These are phyloP conservation scores for Neria commutata DNA, from an alignment of 2,888 invertebrate genomes.

Conservation along the genomic window DNA sequence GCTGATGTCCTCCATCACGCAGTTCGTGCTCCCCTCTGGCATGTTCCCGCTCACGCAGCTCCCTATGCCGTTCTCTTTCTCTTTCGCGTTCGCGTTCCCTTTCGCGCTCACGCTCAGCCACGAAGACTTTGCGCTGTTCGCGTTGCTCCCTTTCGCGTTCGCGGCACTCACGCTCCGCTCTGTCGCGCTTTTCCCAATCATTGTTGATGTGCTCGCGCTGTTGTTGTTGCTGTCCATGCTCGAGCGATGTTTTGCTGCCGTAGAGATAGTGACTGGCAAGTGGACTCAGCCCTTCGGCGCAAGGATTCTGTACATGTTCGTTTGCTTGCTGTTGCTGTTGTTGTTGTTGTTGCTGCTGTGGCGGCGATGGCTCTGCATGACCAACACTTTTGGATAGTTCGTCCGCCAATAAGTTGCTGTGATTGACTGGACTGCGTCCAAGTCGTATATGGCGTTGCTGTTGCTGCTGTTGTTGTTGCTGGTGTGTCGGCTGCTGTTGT, in stretches of 20 bases:
- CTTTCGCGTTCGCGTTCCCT: slow-evolving; percentile 36
- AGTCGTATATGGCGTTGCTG: slow-evolving; percentile 52
- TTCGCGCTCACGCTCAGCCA: slow-evolving; percentile 36
- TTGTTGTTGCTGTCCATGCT: slow-evolving; percentile 33
- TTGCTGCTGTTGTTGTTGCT: slow-evolving; percentile 41
- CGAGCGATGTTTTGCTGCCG: slow-evolving; percentile 50
- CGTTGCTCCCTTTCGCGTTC: slow-evolving; percentile 47
- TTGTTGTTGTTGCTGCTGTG: slow-evolving; percentile 21
- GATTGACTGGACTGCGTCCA: slow-evolving; percentile 31
- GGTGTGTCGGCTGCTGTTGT: slow-evolving; percentile 28
- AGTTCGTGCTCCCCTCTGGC: slow-evolving; percentile 29
- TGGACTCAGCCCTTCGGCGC: slow-evolving; percentile 47
- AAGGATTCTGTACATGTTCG: slow-evolving; percentile 32
- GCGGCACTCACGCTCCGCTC: slow-evolving; percentile 22
- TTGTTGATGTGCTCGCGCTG: slow-evolving; percentile 25
- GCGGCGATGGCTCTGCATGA: slow-evolving; percentile 25
- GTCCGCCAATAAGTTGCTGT: slow-evolving; percentile 12
- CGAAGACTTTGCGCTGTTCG: slow-evolving; percentile 41
- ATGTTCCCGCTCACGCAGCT: slow-evolving; percentile 21
- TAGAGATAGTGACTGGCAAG: slow-evolving; percentile 50
- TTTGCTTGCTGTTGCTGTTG: slow-evolving; percentile 16
- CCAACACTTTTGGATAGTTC: slow-evolving; percentile 27
- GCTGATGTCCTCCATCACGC: slow-evolving; percentile 28
- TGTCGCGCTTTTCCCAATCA: neutral
- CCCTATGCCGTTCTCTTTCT: slow-evolving; percentile 14